Evolutionary conservation across 1,140 invertebrate species (phyloP), one percentile per base, ranked within the genome.

Genomic region (Harlomillsia oculata): DNA sequence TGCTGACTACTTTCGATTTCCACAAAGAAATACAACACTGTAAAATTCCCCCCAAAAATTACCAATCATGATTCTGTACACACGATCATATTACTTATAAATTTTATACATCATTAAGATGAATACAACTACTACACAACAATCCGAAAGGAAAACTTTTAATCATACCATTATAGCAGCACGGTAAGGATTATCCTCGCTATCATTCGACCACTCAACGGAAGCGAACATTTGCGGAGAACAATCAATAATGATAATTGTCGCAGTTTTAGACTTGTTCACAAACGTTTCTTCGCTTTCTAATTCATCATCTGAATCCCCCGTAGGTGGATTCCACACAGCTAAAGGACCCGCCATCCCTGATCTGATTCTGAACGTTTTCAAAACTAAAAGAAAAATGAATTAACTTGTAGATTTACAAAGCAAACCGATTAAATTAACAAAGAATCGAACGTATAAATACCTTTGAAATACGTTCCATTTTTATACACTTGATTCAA

Each of bases 151-250:
- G 25, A 53, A 30, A 52, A 52, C 13, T 21, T 16, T 5, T 6
- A 40, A 29, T 36, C 11, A n/a, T 51, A 63, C 62, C 57, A 60
- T 56, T 3, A 63, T 29, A 2, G 62, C 62, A 28, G 50, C 54
- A 18, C 13, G 11, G 29, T 56, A 56, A 14, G 57, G 57, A 34
- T 37, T 50, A 40, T 56, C 36, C n/a, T 58, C 56, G 0, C 25
- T 30, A 9, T 53, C 50, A 29, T 48, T 48, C 26, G 30, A 20
- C 13, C 39, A 32, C 5, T 37, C 30, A 53, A 53, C 48, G n/a
- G 57, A 37, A 21, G 44, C 29, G 20, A 63, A 63, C 62, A 63
- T 63, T 23, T 63, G 30, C n/a, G 56, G 53, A 0, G 40, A 34
- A 21, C 26, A n/a, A 39, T 49, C 48, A 41, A 63, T 57, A n/a